These are phyloP conservation scores for Thymelicus acteon DNA, from an alignment of 2,888 invertebrate genomes.

Conservation along the genomic window DNA sequence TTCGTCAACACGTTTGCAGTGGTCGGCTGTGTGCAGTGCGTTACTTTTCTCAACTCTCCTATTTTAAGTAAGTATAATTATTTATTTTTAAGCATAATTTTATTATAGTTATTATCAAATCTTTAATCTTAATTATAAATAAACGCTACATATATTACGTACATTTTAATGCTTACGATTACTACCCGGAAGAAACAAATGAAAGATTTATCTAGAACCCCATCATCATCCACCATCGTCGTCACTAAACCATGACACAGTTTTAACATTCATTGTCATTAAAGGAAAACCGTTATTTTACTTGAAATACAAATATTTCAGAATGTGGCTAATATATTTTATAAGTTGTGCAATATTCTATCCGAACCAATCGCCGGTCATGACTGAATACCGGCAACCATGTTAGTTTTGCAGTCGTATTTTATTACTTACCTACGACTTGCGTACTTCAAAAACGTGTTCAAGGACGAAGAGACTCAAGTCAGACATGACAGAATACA, in stretches of 20 bases:
- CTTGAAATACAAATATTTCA: neutral
- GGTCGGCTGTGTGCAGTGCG: slow-evolving; percentile 32
- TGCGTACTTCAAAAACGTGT: no score
- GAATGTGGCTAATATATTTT: neutral
- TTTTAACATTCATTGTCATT: slow-evolving; percentile 11
- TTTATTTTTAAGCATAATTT: slow-evolving; percentile 4
- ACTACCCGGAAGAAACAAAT: slow-evolving; percentile 1
- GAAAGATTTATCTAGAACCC: slow-evolving; percentile 40
- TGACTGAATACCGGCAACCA: slow-evolving; percentile 11
- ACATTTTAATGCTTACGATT: no score
- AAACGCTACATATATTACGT: no score
- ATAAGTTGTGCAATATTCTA: slow-evolving; percentile 11
- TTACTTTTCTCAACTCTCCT: slow-evolving; percentile 35
- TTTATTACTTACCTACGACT: neutral
- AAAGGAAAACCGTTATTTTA: neutral
- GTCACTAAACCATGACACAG: slow-evolving; percentile 1
- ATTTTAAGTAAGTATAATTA: slow-evolving; percentile 41
- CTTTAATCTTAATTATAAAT: no score
- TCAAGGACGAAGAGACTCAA: no score
- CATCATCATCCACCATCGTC: neutral
- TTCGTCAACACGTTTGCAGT: slow-evolving; percentile 8
- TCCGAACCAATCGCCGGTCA: neutral
- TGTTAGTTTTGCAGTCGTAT: neutral
- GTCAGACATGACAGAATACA: no score
- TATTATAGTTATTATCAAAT: no score